Conservation (phyloP, 2,888 invertebrate genomes). For the Carterocephalus palaemon region DNA sequence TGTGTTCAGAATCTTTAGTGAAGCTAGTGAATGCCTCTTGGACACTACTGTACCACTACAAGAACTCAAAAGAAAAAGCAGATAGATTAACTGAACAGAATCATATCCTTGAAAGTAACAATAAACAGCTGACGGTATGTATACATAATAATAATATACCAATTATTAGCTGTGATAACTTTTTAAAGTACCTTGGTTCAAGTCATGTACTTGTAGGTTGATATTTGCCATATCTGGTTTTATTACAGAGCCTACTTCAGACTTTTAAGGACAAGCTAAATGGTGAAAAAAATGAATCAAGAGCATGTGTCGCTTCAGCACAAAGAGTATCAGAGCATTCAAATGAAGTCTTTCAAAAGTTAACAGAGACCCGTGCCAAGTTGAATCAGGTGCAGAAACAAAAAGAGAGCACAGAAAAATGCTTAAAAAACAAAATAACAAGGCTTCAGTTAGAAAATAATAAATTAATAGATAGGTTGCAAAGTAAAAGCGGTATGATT, state of each 20-base stretch:
- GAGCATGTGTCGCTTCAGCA: slow-evolving; percentile 65
- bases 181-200: no score
- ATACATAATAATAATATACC: not conserved
- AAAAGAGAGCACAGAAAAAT: slow-evolving; percentile 57
- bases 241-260: slow-evolving; percentile 44
- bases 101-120: slow-evolving; percentile 58
- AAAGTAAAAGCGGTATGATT: slow-evolving; percentile 55
- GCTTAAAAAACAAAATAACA: slow-evolving; percentile 56
- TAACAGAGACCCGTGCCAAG: slow-evolving; percentile 52
- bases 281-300: slow-evolving; percentile 62
- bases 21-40: slow-evolving; percentile 62
- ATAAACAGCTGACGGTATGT: slow-evolving; percentile 64
- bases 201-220: no score
- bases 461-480: slow-evolving; percentile 56
- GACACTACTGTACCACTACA: slow-evolving; percentile 58
- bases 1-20: slow-evolving; percentile 53
- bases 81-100: slow-evolving; percentile 56
- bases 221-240: no score
- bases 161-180: no score
- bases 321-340: slow-evolving; percentile 64
- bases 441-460: slow-evolving; percentile 62
- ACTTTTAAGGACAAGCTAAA: slow-evolving; percentile 53
- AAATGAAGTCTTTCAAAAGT: slow-evolving; percentile 52
- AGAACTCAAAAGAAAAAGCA: slow-evolving; percentile 51
- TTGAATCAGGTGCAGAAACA: slow-evolving; percentile 57